Evolutionary conservation across 2,888 invertebrate genomes (phyloP).

Genomic region (Stramonita haemastoma): DNA sequence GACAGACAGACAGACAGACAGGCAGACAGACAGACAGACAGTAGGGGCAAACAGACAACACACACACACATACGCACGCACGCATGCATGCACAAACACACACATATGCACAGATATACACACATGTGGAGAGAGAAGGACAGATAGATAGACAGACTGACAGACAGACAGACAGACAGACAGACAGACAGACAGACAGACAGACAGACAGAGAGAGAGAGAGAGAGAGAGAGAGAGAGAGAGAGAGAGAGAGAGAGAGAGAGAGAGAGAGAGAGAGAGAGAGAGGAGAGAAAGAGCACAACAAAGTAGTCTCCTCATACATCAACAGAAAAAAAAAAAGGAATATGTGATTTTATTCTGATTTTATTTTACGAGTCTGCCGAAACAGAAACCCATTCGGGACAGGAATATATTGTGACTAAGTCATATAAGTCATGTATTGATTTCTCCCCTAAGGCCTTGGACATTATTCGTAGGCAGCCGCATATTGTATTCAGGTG

Average conservation of each 20-base stretch:
- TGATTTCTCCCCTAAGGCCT: too few species aligned
- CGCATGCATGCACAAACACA: not conserved
- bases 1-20: not conserved
- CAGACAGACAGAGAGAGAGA: not conserved
- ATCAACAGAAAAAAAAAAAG: too few species aligned
- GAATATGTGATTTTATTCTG: too few species aligned
- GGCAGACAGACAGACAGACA: not conserved
- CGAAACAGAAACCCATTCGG: too few species aligned
- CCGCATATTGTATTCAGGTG: too few species aligned
- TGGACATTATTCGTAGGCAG: too few species aligned
- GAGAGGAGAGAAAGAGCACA: too few species aligned
- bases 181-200: not conserved
- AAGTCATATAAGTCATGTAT: too few species aligned
- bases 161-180: not conserved
- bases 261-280: not conserved
- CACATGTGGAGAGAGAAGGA: not conserved
- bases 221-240: not conserved
- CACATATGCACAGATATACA: not conserved
- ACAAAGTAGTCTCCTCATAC: too few species aligned
- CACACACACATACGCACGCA: not conserved
- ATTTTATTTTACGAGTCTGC: too few species aligned
- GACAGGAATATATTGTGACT: too few species aligned
- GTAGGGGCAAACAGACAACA: not conserved
- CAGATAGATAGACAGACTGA: not conserved
- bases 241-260: not conserved